phyloP scores from a whole-genome alignment of 2,113 vertebrate genomes.

The Pristiophorus japonicus region DNA sequence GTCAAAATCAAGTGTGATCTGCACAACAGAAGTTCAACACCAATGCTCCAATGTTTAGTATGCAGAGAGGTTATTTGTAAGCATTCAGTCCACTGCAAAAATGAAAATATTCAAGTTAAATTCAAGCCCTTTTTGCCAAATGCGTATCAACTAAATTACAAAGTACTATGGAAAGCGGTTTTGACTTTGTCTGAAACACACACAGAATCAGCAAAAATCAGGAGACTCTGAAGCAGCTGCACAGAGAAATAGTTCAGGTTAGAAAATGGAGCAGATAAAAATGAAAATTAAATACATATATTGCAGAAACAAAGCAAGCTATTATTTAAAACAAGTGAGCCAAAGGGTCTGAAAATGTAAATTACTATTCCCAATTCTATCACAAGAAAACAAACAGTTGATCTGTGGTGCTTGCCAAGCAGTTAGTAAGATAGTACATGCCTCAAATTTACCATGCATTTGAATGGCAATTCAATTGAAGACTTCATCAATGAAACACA shows the following conservation, averaged over 20 bases:
- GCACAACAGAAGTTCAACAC: neutral
- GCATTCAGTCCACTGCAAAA: neutral
- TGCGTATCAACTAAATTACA: neutral
- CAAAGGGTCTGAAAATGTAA: neutral
- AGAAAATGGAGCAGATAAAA: neutral
- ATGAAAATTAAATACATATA: neutral
- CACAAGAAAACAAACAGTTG: neutral
- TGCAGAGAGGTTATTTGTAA: neutral
- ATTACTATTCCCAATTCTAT: neutral
- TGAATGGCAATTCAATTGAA: neutral
- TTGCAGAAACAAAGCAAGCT: neutral
- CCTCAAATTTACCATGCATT: neutral
- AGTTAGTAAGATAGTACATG: slow-evolving; percentile 9
- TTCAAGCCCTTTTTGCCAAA: neutral
- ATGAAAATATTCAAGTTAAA: slow-evolving; percentile 4
- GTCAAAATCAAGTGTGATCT: neutral
- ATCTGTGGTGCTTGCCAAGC: neutral
- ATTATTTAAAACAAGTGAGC: neutral
- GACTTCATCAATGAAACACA: neutral
- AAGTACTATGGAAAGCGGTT: slow-evolving; percentile 16
- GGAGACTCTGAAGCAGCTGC: slow-evolving; percentile 1
- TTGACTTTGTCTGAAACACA: slow-evolving; percentile 27
- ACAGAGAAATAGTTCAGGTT: neutral
- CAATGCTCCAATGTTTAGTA: neutral
- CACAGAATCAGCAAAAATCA: slow-evolving; percentile 1